Percentiles rank a stretch among this genome's conserved stretches.
phyloP scores from a whole-genome alignment of 2,888 invertebrate species.

The Agrotis exclamationis region DNA sequence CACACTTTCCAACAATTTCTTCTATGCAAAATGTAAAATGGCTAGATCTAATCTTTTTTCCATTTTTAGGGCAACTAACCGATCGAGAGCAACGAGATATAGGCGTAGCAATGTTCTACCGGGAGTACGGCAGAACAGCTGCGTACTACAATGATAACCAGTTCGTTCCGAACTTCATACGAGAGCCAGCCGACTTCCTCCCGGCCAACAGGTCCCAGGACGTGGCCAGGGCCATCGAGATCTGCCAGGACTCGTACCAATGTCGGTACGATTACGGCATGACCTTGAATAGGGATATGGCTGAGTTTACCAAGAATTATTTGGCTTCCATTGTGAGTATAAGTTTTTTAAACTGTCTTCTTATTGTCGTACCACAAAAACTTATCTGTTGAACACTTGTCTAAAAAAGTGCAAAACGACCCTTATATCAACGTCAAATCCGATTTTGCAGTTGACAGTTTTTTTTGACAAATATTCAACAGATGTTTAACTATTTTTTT shows the following conservation, averaged over 20 bases:
- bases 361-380: too few species aligned
- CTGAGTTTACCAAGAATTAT: conserved; percentile 96
- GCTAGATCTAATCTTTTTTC: neutral
- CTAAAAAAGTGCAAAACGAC: too few species aligned
- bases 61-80: conserved; percentile 94
- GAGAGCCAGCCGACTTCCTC: conserved; percentile 93
- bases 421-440: too few species aligned
- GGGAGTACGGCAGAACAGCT: conserved; percentile 95
- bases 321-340: conserved; percentile 92
- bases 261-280: conserved; percentile 97
- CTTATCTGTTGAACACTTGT: too few species aligned
- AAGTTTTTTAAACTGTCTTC: neutral
- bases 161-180: conserved; percentile 94
- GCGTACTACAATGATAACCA: conserved; percentile 95
- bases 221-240: conserved; percentile 92
- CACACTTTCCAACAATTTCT: neutral
- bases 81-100: conserved; percentile 94
- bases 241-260: conserved; percentile 96
- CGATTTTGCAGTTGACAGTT: too few species aligned
- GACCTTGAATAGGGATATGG: conserved; percentile 96
- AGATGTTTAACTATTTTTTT: too few species aligned
- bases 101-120: conserved; percentile 94
- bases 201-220: conserved; percentile 94
- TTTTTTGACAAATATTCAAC: too few species aligned
- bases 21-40: neutral